Conservation (phyloP, 2,888 invertebrate species). For the Acrobasis suavella region DNA sequence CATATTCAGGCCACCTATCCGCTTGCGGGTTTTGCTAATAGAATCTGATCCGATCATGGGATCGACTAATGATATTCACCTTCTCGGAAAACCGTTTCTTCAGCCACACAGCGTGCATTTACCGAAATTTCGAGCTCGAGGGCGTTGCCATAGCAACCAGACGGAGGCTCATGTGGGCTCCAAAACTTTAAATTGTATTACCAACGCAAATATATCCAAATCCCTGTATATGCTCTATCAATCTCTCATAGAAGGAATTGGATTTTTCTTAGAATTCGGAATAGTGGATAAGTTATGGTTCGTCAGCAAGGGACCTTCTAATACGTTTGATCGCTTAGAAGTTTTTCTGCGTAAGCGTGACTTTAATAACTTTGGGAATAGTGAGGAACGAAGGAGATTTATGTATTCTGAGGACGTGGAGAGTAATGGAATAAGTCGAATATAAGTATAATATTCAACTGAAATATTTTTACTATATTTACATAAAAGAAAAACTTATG, state of each 20-base stretch:
- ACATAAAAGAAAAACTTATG: not conserved
- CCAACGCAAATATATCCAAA: conserved; percentile 65
- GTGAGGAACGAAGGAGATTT: conserved; percentile 5
- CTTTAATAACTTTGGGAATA: conserved; percentile 14
- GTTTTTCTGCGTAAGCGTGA: conserved; percentile 17
- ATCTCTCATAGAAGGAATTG: conserved; percentile 45
- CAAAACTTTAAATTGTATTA: conserved; percentile 81
- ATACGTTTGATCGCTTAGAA: conserved; percentile 19
- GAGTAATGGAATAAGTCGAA: not conserved
- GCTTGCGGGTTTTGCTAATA: conserved; percentile 52
- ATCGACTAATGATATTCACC: conserved; percentile 79
- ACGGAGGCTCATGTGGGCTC: conserved; percentile 75
- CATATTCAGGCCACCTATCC: conserved; percentile 27
- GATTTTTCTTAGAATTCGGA: conserved; percentile 31
- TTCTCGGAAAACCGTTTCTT: conserved; percentile 76
- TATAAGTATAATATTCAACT: not conserved
- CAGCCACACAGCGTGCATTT: conserved; percentile 71
- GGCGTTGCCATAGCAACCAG: conserved; percentile 76
- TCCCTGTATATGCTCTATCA: conserved; percentile 48
- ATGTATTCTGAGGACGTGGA: not conserved
- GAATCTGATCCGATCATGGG: conserved; percentile 53
- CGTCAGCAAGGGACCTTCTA: conserved; percentile 8
- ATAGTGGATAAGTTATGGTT: conserved; percentile 18
- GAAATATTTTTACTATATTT: not conserved
- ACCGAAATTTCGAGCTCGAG: conserved; percentile 67